Conservation (phyloP, 1,140 invertebrate genomes). For the Danaus melanippus region DNA sequence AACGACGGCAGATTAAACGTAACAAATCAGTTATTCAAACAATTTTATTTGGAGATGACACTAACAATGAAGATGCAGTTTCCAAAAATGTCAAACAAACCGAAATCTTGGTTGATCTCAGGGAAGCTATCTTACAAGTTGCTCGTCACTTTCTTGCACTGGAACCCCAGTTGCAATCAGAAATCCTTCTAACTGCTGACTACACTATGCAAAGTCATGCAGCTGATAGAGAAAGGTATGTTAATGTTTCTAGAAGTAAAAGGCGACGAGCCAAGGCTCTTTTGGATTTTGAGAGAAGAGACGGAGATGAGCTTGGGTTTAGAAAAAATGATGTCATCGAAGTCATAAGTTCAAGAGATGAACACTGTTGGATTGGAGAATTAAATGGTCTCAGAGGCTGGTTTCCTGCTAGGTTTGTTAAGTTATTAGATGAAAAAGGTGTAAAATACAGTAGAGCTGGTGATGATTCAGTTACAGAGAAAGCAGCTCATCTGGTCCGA, state of each 20-base stretch:
- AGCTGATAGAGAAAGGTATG: conserved; percentile 94
- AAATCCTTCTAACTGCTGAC: conserved; percentile 89
- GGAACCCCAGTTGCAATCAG: conserved; percentile 81
- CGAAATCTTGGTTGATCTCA: conserved; percentile 95
- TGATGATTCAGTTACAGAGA: conserved; percentile 97
- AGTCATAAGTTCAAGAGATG: conserved; percentile 97
- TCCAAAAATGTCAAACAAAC: conserved; percentile 97
- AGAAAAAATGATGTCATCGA: conserved; percentile 98
- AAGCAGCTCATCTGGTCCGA: conserved; percentile 95
- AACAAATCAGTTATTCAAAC: conserved; percentile 93
- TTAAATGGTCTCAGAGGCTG: conserved; percentile 97
- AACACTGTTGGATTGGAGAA: conserved; percentile 99
- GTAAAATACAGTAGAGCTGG: conserved; percentile 97
- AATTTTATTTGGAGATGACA: conserved; percentile 87
- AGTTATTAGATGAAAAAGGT: conserved; percentile 96
- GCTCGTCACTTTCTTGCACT: conserved; percentile 90
- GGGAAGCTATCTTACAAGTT: conserved; percentile 94
- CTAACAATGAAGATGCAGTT: conserved; percentile 86
- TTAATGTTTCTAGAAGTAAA: conserved; percentile 90
- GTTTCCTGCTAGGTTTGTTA: conserved; percentile 99
- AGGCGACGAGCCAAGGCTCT: conserved; percentile 95
- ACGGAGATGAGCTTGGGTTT: conserved; percentile 99
- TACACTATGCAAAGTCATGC: conserved; percentile 96
- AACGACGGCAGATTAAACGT: conserved; percentile 88
- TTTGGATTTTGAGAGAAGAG: conserved; percentile 97